A percentile compares a stretch with the other conserved stretches of the same genome.
Conservation (phyloP, 2,888 invertebrate genomes). For the Idaea straminata region DNA sequence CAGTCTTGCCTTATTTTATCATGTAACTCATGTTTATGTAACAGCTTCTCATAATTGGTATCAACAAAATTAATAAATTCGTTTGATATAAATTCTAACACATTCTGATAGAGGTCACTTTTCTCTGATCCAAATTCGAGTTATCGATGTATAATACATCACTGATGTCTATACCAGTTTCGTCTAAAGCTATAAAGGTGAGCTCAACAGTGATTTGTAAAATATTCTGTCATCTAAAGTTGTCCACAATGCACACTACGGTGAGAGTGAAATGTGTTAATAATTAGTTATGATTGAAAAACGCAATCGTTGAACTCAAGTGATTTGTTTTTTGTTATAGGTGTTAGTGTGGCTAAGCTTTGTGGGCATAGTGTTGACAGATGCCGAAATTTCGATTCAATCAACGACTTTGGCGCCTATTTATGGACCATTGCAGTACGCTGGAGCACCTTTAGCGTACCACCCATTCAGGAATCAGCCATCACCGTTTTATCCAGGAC, state of each 20-base stretch:
- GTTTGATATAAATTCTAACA: neutral
- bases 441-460: neutral
- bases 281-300: constrained; percentile 49
- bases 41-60: neutral
- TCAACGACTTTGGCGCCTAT: constrained; percentile 6
- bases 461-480: neutral
- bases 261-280: constrained; percentile 37
- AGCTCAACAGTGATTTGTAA: constrained; percentile 46
- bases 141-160: neutral
- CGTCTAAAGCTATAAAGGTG: constrained; percentile 63
- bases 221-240: constrained; percentile 57
- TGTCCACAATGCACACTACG: constrained; percentile 62
- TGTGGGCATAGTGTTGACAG: constrained; percentile 21
- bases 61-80: neutral
- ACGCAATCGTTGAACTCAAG: neutral
- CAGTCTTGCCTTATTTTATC: constrained; percentile 1
- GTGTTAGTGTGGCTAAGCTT: constrained; percentile 66
- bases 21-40: constrained; percentile 1
- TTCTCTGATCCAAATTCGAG: constrained; percentile 9
- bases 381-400: constrained; percentile 11
- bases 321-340: constrained; percentile 34
- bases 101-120: constrained; percentile 34
- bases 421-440: neutral
- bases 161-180: constrained; percentile 54
- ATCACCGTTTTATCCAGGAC: neutral